These are phyloP conservation scores for Macrotis lagotis DNA, from an alignment of 2,113 vertebrate species.

Conservation along the genomic window DNA sequence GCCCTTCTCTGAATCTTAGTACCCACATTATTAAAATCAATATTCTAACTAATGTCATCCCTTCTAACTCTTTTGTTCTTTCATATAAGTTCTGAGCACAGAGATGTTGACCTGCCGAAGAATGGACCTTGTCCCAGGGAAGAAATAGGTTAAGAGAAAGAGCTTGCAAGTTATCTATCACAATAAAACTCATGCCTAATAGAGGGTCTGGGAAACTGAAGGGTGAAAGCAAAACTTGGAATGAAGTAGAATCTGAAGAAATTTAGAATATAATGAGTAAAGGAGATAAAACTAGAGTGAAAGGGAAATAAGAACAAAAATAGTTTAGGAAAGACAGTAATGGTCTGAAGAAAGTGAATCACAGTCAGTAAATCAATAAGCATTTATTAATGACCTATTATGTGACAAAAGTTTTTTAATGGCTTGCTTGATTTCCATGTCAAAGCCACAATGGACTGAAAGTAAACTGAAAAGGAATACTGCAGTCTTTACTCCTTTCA, in stretches of 20 bases:
- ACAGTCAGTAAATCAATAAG: not conserved
- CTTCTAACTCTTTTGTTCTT: not conserved
- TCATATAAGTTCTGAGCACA: not conserved
- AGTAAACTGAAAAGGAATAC: conserved; percentile 67
- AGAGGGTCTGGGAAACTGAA: not conserved
- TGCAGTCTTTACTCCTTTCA: conserved; percentile 38
- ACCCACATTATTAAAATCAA: not conserved
- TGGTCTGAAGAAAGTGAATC: conserved; percentile 30
- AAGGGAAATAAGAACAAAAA: conserved; percentile 7
- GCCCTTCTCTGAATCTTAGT: not conserved
- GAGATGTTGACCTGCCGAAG: not conserved
- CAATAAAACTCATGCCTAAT: not conserved
- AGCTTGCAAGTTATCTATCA: not conserved
- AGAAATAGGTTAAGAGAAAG: not conserved
- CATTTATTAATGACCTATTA: not conserved
- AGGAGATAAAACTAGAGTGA: not conserved
- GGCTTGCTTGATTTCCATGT: conserved; percentile 46
- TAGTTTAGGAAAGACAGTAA: conserved; percentile 41
- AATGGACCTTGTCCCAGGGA: not conserved
- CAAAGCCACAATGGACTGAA: conserved; percentile 51
- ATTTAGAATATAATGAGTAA: not conserved
- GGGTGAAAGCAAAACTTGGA: not conserved
- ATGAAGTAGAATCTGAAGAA: not conserved
- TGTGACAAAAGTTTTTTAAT: conserved; percentile 11
- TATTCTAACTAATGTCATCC: too few relatives aligned